phyloP scores from a whole-genome alignment of 2,888 invertebrate genomes.

The Mythimna pallens region DNA sequence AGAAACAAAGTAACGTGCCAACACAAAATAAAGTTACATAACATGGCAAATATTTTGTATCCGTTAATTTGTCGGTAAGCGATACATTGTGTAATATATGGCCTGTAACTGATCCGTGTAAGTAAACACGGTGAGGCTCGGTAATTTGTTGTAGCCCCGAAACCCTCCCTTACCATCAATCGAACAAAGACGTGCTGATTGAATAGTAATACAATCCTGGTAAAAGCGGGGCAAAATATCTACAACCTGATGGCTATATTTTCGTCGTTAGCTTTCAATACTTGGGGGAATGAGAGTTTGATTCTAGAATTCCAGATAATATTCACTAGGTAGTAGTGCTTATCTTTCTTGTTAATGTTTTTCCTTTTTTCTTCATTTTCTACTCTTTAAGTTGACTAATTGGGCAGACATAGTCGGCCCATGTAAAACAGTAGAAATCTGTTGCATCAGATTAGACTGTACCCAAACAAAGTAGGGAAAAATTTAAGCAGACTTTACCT shows the following conservation, averaged over 20 bases:
- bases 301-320: slow-evolving; percentile 16
- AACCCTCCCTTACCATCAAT: slow-evolving; percentile 73
- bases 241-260: slow-evolving; percentile 41
- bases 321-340: background rate
- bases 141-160: slow-evolving; percentile 77
- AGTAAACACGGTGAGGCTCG: slow-evolving; percentile 75
- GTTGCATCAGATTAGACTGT: too few relatives aligned
- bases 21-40: slow-evolving; percentile 41
- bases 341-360: background rate
- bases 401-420: too few relatives aligned
- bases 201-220: slow-evolving; percentile 82
- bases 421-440: too few relatives aligned
- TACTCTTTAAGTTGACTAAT: background rate
- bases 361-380: background rate
- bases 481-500: too few relatives aligned
- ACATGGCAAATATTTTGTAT: slow-evolving; percentile 74
- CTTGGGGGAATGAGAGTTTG: slow-evolving; percentile 15
- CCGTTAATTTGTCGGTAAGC: slow-evolving; percentile 79
- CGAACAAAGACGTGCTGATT: slow-evolving; percentile 81
- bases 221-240: slow-evolving; percentile 72
- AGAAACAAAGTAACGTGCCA: slow-evolving; percentile 41
- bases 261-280: slow-evolving; percentile 43
- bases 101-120: slow-evolving; percentile 75
- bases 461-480: too few relatives aligned
- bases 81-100: slow-evolving; percentile 76